Evolutionary conservation across 2,888 invertebrate genomes (phyloP).

Genomic region (Malthinus seriepunctatus): DNA sequence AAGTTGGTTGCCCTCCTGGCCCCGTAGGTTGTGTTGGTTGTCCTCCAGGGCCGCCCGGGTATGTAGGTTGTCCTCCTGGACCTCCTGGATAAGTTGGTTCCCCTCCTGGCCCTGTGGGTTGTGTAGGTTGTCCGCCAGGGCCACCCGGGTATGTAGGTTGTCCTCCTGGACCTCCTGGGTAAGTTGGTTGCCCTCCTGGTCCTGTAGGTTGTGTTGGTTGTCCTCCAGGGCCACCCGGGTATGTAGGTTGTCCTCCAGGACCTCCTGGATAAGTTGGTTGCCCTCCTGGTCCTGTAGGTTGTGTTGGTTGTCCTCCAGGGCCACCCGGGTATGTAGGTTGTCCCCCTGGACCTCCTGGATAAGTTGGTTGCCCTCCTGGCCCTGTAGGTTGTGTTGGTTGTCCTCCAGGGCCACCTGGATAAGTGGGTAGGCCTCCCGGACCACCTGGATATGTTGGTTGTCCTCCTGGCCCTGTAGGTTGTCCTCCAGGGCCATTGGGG

Average conservation of each 20-base stretch:
- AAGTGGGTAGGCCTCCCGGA: background rate
- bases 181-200: background rate
- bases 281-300: constrained; percentile 8
- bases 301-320: constrained; percentile 6
- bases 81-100: constrained; percentile 2
- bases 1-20: background rate
- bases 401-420: constrained; percentile 8
- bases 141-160: background rate
- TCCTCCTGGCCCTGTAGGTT: constrained; percentile 4
- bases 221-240: constrained; percentile 7
- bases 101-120: constrained; percentile 1
- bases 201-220: background rate
- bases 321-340: constrained; percentile 1
- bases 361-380: background rate
- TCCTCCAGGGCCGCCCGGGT: background rate
- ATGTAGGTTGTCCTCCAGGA: background rate
- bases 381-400: background rate
- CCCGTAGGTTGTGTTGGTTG: constrained; percentile 10
- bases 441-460: background rate
- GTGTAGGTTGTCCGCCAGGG: constrained; percentile 7
- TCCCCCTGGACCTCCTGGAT: background rate
- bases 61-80: constrained; percentile 7
- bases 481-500: constrained; percentile 4
- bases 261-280: constrained; percentile 8
- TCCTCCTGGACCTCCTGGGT: background rate